A percentile compares a stretch with the other conserved stretches of the same genome.
phyloP scores from a whole-genome alignment of 2,113 vertebrate genomes.

The Erythrolamprus reginae region DNA sequence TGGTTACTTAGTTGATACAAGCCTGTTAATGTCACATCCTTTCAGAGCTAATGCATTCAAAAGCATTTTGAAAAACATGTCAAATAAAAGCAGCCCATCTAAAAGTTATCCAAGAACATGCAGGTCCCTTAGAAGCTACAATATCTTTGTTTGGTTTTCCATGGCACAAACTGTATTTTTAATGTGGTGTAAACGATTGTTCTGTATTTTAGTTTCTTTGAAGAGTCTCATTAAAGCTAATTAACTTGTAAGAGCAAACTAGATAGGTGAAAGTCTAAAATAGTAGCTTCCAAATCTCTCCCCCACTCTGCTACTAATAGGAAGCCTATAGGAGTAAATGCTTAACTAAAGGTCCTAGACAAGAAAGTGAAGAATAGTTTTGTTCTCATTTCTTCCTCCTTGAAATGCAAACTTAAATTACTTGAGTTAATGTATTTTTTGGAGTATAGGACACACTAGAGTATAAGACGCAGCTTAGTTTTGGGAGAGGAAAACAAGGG shows the following conservation, averaged over 20 bases:
- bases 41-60: not conserved
- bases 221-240: constrained; percentile 7
- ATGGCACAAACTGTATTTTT: not conserved
- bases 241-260: not conserved
- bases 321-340: not conserved
- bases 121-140: not conserved
- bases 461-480: too few species aligned
- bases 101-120: not conserved
- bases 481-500: too few species aligned
- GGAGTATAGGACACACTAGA: too few species aligned
- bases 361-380: not conserved
- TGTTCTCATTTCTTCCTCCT: not conserved
- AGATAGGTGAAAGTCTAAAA: not conserved
- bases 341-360: not conserved
- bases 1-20: not conserved
- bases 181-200: not conserved
- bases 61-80: not conserved
- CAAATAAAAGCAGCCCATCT: not conserved
- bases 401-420: not conserved
- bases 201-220: not conserved
- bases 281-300: not conserved
- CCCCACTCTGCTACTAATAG: not conserved
- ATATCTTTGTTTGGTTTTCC: not conserved
- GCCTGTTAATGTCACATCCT: not conserved
- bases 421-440: too few species aligned